These are phyloP conservation scores for Cordilura impudica DNA, from an alignment of 2,888 invertebrate genomes.

Conservation along the genomic window DNA sequence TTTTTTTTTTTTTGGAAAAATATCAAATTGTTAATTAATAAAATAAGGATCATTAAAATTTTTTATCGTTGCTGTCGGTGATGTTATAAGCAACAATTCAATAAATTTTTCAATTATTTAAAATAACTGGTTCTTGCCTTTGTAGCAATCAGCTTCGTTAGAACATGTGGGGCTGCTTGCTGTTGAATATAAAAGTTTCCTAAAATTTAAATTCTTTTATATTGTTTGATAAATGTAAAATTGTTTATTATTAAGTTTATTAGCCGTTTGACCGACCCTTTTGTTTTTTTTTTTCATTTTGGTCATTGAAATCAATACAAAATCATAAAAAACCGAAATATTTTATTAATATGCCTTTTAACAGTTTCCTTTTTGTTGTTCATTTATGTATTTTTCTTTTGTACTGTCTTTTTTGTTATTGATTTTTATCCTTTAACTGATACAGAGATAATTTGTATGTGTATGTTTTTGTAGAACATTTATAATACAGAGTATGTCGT, in stretches of 20 bases:
- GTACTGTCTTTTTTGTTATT: slow-evolving; percentile 17
- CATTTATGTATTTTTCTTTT: slow-evolving; percentile 2
- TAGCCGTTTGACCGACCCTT: neutral
- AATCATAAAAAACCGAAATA: neutral
- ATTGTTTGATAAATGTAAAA: neutral
- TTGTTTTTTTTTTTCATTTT: neutral
- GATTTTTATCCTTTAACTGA: slow-evolving; percentile 15
- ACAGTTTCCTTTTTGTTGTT: slow-evolving; percentile 16
- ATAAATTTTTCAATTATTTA: neutral
- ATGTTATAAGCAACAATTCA: slow-evolving; percentile 2
- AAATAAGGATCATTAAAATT: slow-evolving; percentile 27
- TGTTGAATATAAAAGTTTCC: too few relatives aligned
- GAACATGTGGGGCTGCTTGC: neutral
- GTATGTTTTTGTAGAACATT: neutral
- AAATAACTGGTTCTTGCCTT: neutral
- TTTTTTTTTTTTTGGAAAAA: neutral
- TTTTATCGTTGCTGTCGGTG: neutral
- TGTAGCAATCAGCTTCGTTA: too few relatives aligned
- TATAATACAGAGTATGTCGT: neutral
- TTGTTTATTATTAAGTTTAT: neutral
- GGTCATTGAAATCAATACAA: slow-evolving; percentile 15
- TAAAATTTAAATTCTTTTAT: neutral
- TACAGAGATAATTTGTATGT: neutral
- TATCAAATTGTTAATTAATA: slow-evolving; percentile 34
- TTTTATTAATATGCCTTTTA: slow-evolving; percentile 17